Percentiles rank a stretch among this genome's conserved stretches.
phyloP scores from a whole-genome alignment of 1,140 invertebrate genomes.

The Zaprionus inermis region DNA sequence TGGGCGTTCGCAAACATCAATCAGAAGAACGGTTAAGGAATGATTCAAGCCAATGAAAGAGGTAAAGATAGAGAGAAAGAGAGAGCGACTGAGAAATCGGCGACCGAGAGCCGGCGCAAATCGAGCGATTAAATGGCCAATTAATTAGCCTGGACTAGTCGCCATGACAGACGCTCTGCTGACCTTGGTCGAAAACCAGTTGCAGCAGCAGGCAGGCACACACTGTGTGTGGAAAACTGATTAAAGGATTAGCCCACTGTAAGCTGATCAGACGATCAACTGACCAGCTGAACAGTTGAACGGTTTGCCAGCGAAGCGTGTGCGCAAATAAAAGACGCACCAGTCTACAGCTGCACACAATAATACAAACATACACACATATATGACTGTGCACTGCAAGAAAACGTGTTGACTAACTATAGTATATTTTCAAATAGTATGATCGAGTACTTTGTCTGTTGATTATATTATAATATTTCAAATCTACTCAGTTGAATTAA shows the following conservation, averaged over 20 bases:
- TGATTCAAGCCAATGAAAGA: not conserved
- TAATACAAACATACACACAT: constrained; percentile 4
- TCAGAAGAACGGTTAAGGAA: constrained; percentile 41
- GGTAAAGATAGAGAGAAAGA: constrained; percentile 1
- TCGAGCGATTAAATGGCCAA: constrained; percentile 77
- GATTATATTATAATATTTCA: too few species aligned
- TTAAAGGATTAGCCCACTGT: constrained; percentile 70
- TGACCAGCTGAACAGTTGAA: constrained; percentile 8
- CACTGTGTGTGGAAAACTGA: constrained; percentile 49
- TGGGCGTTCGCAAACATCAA: constrained; percentile 70
- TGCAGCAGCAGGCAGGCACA: constrained; percentile 17
- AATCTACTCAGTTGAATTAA: too few species aligned
- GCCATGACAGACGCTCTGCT: constrained; percentile 20
- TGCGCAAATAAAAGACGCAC: constrained; percentile 56
- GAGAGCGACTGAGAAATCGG: too few species aligned
- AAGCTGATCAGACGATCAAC: constrained; percentile 32
- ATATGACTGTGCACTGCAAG: not conserved
- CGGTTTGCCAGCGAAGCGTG: constrained; percentile 47
- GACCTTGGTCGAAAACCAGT: constrained; percentile 66
- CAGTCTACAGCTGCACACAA: constrained; percentile 14
- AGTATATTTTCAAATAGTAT: too few species aligned
- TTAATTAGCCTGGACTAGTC: constrained; percentile 65
- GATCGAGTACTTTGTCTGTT: too few species aligned
- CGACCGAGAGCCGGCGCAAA: constrained; percentile 51
- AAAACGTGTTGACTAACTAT: not conserved